Evolutionary conservation across 2,797 vertebrate genomes (phyloP).

Genomic region (Acipenser transmontanus): DNA sequence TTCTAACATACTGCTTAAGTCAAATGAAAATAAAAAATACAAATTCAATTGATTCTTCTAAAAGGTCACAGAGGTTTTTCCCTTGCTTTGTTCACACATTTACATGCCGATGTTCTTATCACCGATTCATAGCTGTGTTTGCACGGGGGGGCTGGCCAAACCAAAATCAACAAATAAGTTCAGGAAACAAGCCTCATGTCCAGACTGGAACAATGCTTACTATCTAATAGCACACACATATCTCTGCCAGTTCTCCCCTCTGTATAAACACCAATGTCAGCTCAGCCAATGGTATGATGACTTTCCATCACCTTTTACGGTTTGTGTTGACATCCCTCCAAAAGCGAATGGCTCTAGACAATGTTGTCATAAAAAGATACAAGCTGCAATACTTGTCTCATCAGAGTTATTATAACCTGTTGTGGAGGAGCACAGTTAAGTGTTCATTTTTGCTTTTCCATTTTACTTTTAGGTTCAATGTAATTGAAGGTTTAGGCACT

Average conservation of each 20-base stretch:
- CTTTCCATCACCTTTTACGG: conserved; percentile 16
- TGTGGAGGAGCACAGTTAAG: too few relatives aligned
- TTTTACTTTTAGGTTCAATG: too few relatives aligned
- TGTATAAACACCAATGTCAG: conserved; percentile 9
- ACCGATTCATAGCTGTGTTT: conserved; percentile 8
- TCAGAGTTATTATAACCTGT: neutral
- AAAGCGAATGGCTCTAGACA: neutral
- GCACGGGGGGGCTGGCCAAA: neutral
- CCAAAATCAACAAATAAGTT: conserved; percentile 13
- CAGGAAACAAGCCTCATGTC: conserved; percentile 9
- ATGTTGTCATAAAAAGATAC: neutral
- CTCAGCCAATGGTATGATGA: neutral
- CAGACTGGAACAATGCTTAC: conserved; percentile 8
- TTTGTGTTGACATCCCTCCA: conserved; percentile 7
- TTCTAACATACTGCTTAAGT: too few relatives aligned
- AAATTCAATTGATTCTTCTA: neutral
- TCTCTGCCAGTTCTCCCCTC: neutral
- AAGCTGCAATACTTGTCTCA: conserved; percentile 1
- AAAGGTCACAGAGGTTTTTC: neutral
- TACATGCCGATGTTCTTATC: conserved; percentile 6
- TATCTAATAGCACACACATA: neutral
- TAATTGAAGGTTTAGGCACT: too few relatives aligned
- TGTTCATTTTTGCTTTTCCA: too few relatives aligned
- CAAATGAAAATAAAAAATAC: neutral
- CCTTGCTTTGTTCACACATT: neutral